phyloP scores from a whole-genome alignment of 2,113 vertebrate species.

The Himantopus leucocephalus region DNA sequence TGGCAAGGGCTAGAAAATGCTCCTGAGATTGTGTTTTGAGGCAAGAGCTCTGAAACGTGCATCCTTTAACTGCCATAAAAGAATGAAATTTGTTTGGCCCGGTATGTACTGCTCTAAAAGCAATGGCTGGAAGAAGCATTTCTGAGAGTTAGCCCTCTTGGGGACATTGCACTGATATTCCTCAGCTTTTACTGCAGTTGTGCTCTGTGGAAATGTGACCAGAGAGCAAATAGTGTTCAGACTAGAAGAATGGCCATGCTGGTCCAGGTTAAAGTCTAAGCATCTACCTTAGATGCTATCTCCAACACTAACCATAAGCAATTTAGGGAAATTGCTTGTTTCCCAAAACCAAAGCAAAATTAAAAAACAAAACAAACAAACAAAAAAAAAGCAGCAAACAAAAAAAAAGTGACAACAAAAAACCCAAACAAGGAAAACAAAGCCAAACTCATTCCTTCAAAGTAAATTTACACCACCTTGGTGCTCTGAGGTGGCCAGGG shows the following conservation, averaged over 20 bases:
- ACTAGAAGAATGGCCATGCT: background rate
- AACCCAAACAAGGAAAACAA: too few relatives aligned
- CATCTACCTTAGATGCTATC: background rate
- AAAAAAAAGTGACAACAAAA: too few relatives aligned
- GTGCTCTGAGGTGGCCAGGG: too few relatives aligned
- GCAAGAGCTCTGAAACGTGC: background rate
- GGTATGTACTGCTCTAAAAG: background rate
- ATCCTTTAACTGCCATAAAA: background rate
- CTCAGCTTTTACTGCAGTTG: background rate
- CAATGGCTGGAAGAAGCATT: background rate
- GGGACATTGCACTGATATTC: background rate
- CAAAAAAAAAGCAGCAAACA: too few relatives aligned
- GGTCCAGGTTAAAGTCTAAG: background rate
- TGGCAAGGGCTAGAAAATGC: background rate
- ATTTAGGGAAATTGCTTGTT: background rate
- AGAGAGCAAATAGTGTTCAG: background rate
- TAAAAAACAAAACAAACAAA: background rate
- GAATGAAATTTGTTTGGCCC: background rate
- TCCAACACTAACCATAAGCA: background rate
- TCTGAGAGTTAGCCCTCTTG: background rate
- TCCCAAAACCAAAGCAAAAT: background rate
- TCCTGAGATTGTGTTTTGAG: background rate
- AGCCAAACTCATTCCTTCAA: too few relatives aligned
- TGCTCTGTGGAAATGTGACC: fast-evolving
- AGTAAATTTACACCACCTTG: too few relatives aligned